A percentile compares a stretch with the other conserved stretches of the same genome.
These are phyloP conservation scores for Gobio occitaniae DNA, from an alignment of 2,797 vertebrate species.

Conservation along the genomic window DNA sequence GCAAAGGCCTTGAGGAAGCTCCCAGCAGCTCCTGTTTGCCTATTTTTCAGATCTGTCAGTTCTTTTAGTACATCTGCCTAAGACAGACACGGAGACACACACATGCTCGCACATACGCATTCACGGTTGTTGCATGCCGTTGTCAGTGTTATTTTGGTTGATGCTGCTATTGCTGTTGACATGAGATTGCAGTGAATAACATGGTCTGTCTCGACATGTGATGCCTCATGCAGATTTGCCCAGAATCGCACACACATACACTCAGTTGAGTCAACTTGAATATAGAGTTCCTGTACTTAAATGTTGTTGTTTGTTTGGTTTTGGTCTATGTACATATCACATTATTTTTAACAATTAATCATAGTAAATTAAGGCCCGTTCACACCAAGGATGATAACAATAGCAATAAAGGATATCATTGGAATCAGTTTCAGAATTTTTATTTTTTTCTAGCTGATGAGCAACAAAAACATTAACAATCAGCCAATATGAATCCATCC, in stretches of 20 bases:
- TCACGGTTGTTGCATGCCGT: constrained; percentile 35
- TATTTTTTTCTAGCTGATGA: not conserved
- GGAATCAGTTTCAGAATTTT: not conserved
- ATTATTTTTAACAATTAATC: too few relatives aligned
- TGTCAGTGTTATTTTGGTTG: constrained; percentile 50
- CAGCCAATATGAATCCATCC: not conserved
- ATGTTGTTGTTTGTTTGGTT: not conserved
- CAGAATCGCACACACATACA: not conserved
- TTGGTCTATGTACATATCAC: too few relatives aligned
- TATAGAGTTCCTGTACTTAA: not conserved
- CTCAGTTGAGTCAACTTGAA: not conserved
- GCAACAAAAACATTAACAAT: not conserved
- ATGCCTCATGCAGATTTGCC: not conserved
- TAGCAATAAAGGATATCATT: not conserved
- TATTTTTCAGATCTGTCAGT: constrained; percentile 91
- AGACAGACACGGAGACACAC: constrained; percentile 51
- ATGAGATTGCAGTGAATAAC: constrained; percentile 39
- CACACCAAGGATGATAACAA: not conserved
- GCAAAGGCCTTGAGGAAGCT: constrained; percentile 79
- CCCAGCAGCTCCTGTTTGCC: constrained; percentile 79
- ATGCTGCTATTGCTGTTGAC: constrained; percentile 42
- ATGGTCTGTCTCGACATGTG: constrained; percentile 25
- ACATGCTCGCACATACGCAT: constrained; percentile 54
- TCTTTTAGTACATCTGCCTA: constrained; percentile 79
- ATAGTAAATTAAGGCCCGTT: too few relatives aligned